phyloP scores from a whole-genome alignment of 1,140 invertebrate species.

The Doryteuthis pealeii region DNA sequence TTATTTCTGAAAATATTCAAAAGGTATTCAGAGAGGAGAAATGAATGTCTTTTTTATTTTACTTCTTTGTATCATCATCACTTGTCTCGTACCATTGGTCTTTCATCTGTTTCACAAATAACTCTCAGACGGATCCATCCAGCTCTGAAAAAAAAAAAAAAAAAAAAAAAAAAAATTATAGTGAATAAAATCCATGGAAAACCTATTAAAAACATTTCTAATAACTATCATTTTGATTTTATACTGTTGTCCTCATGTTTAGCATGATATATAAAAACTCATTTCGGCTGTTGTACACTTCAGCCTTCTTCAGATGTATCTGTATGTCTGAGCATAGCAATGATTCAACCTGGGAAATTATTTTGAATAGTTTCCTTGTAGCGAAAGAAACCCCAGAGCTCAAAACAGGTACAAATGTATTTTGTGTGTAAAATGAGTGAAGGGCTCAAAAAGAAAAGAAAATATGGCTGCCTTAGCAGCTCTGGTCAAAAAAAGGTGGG shows the following conservation, averaged over 20 bases:
- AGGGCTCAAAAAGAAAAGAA: no score
- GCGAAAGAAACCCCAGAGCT: no score
- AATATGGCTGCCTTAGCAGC: no score
- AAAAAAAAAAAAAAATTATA: no score
- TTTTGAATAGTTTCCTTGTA: no score
- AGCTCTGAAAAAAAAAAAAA: slow-evolving; percentile 31
- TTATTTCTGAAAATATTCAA: background rate
- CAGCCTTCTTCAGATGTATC: no score
- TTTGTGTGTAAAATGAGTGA: no score
- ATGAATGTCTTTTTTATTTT: background rate
- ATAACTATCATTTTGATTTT: background rate
- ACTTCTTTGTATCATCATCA: slow-evolving; percentile 4
- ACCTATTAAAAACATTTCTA: background rate
- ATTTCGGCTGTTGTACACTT: no score
- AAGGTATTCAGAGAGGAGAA: background rate
- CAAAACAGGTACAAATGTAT: no score
- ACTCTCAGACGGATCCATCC: slow-evolving; percentile 40
- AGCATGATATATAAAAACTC: background rate
- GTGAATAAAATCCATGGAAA: slow-evolving; percentile 1
- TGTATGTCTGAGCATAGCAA: no score
- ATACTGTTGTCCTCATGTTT: background rate
- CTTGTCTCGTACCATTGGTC: slow-evolving; percentile 20
- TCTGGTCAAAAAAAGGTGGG: no score
- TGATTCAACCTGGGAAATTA: no score
- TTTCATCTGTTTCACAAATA: slow-evolving; percentile 42